Percentiles rank a stretch among this genome's conserved stretches.
These are phyloP conservation scores for Ectemnius lituratus DNA, from an alignment of 2,888 invertebrate genomes.

Conservation along the genomic window DNA sequence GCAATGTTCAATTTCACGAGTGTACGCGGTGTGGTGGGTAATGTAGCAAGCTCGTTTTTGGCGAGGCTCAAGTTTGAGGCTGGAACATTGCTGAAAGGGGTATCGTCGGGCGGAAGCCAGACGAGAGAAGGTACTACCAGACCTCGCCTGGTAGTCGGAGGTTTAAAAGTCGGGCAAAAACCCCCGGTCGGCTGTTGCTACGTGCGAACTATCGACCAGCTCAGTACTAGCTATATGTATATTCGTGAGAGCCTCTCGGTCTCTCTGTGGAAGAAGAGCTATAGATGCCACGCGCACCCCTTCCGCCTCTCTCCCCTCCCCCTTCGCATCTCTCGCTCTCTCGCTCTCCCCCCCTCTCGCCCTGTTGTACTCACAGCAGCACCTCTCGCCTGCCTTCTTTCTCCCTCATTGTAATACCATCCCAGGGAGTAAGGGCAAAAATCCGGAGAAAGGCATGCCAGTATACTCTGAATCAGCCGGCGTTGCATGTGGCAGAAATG, in stretches of 20 bases:
- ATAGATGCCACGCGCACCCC: conserved; percentile 44
- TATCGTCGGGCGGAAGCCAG: conserved; percentile 3
- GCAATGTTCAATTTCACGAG: too few species aligned
- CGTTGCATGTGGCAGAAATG: not conserved
- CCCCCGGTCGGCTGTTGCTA: conserved; percentile 69
- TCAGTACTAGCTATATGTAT: conserved; percentile 44
- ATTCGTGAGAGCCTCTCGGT: conserved; percentile 49
- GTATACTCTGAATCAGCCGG: not conserved
- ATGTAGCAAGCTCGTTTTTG: too few species aligned
- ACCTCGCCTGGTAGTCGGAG: conserved; percentile 22
- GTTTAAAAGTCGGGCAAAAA: conserved; percentile 68
- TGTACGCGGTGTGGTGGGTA: too few species aligned
- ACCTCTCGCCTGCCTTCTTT: not conserved
- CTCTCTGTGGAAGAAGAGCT: conserved; percentile 48
- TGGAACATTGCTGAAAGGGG: not conserved
- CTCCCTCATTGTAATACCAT: conserved; percentile 3
- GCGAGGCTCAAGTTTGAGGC: too few species aligned
- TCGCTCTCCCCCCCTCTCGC: not conserved
- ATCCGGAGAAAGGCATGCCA: not conserved
- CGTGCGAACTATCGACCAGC: conserved; percentile 70
- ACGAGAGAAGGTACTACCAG: conserved; percentile 8
- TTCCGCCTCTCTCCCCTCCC: not conserved
- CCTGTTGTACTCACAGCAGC: not conserved
- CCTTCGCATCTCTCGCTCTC: not conserved
- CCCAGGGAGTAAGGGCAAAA: not conserved